Evolutionary conservation across 2,797 vertebrate genomes (phyloP).

Genomic region (Tolypeutes matacus): DNA sequence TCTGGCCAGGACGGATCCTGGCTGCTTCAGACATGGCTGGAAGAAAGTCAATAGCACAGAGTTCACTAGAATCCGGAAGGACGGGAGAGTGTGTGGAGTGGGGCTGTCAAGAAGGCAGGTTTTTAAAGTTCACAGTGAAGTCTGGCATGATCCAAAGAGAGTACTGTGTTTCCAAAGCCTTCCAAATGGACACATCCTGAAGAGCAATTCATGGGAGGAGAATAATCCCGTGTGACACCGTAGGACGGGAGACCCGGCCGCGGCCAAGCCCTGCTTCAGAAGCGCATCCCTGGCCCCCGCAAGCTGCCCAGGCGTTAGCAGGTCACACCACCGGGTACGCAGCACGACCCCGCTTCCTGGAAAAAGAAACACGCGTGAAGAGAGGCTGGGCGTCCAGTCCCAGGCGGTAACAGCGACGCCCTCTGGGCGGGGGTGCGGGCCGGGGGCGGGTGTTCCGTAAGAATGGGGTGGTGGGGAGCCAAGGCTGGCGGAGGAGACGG

Average conservation of each 20-base stretch:
- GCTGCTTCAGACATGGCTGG: background rate
- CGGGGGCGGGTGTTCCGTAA: too few species aligned
- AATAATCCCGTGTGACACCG: too few species aligned
- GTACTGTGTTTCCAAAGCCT: background rate
- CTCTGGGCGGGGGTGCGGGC: too few species aligned
- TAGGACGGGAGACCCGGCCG: too few species aligned
- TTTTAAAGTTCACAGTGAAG: background rate
- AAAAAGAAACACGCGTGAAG: too few species aligned
- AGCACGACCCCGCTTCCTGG: too few species aligned
- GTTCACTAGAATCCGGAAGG: background rate
- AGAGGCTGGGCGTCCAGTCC: too few species aligned
- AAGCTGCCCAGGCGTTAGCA: too few species aligned
- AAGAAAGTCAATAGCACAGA: background rate
- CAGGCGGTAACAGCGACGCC: too few species aligned
- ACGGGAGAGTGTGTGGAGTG: background rate
- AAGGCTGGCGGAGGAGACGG: too few species aligned
- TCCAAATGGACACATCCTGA: background rate
- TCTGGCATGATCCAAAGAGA: background rate
- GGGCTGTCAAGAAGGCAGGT: background rate
- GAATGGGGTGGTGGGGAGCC: too few species aligned
- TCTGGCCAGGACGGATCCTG: background rate
- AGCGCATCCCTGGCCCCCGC: background rate
- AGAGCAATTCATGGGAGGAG: background rate
- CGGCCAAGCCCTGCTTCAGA: background rate
- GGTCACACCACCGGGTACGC: too few species aligned